Conservation (phyloP, 2,888 invertebrate genomes). For the Eulithis prunata region DNA sequence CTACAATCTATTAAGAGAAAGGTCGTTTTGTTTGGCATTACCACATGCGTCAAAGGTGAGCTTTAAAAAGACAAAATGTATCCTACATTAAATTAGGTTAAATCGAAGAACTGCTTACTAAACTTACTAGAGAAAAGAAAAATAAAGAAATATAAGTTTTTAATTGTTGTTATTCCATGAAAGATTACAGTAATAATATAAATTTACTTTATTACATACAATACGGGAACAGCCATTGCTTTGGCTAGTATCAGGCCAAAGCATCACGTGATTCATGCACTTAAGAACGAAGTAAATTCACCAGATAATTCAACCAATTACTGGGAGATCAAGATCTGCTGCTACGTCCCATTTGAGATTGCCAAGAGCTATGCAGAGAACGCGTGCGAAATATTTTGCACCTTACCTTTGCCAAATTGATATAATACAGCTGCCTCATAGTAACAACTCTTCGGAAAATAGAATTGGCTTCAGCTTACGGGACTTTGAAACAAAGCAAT, state of each 20-base stretch:
- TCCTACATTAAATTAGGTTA: background rate
- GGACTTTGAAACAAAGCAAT: constrained; percentile 5
- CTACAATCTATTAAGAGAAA: constrained; percentile 52
- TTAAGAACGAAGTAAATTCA: constrained; percentile 17
- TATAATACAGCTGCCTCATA: constrained; percentile 1
- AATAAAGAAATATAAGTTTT: no score
- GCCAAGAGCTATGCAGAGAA: constrained; percentile 23
- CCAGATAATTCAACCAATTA: constrained; percentile 18
- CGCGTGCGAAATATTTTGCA: constrained; percentile 16
- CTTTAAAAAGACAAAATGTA: constrained; percentile 24
- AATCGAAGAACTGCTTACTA: background rate
- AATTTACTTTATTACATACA: no score
- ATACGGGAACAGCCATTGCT: no score
- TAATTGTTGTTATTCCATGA: no score
- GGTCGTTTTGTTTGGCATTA: constrained; percentile 56
- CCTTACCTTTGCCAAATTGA: constrained; percentile 27
- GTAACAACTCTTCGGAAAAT: constrained; percentile 13
- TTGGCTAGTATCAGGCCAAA: no score
- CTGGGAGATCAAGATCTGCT: constrained; percentile 9
- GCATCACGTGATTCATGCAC: constrained; percentile 5
- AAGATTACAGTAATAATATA: no score
- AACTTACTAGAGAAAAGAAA: background rate
- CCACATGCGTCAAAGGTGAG: constrained; percentile 50
- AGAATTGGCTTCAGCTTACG: constrained; percentile 11
- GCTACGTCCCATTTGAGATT: constrained; percentile 13